Evolutionary conservation across 2,113 vertebrate species (phyloP).

Genomic region (Salminus brasiliensis): DNA sequence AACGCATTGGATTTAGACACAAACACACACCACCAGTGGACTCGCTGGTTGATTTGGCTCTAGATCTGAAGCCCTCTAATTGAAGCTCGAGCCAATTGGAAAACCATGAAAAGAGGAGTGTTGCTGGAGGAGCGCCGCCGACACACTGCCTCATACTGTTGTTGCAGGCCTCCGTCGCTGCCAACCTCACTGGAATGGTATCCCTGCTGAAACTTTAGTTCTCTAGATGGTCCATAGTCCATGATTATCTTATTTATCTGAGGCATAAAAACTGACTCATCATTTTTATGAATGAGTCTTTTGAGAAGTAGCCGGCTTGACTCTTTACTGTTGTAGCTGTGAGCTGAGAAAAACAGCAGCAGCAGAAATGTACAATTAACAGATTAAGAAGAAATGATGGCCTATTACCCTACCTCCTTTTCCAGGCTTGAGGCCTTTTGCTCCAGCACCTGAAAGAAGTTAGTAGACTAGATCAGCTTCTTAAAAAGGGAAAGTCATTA

Average conservation of each 20-base stretch:
- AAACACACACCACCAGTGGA: slow-evolving; percentile 28
- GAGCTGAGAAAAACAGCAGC: too few species aligned
- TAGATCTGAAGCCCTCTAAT: slow-evolving; percentile 53
- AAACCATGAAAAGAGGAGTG: slow-evolving; percentile 57
- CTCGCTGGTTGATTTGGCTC: slow-evolving; percentile 40
- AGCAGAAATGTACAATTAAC: not conserved
- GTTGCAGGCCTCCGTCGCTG: slow-evolving; percentile 48
- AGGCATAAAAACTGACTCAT: slow-evolving; percentile 1
- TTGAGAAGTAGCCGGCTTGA: not conserved
- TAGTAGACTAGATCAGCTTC: not conserved
- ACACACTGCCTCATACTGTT: slow-evolving; percentile 42
- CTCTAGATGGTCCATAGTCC: not conserved
- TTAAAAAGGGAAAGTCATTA: too few species aligned
- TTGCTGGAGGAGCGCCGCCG: slow-evolving; percentile 10
- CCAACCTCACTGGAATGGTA: slow-evolving; percentile 35
- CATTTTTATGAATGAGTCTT: slow-evolving; percentile 18
- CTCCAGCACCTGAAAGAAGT: slow-evolving; percentile 62
- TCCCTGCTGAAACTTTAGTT: not conserved
- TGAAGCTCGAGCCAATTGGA: slow-evolving; percentile 58
- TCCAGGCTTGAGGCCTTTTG: slow-evolving; percentile 53
- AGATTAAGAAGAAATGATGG: not conserved
- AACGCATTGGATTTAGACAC: slow-evolving; percentile 51
- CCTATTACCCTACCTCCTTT: slow-evolving; percentile 54
- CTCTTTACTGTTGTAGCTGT: not conserved
- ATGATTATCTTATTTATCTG: not conserved